Evolutionary conservation across 2,113 vertebrate genomes (phyloP).

Genomic region (Marmota flaviventris): DNA sequence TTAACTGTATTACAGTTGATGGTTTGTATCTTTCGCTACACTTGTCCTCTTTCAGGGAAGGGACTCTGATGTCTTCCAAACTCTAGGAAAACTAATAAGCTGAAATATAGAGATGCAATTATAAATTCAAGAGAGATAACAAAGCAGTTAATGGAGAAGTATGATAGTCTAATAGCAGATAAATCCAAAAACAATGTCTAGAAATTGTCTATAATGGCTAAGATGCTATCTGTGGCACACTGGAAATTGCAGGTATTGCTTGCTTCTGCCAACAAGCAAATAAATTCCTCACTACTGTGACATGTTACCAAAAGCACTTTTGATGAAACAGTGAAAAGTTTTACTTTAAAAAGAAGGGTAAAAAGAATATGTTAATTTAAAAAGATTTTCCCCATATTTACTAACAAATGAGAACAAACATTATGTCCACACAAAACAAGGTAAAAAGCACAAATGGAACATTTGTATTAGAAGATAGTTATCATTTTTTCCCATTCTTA

Average conservation of each 20-base stretch:
- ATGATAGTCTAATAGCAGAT: not conserved
- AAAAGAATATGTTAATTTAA: conserved; percentile 46
- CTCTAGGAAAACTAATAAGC: not conserved
- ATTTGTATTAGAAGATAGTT: conserved; percentile 36
- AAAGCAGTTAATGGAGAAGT: not conserved
- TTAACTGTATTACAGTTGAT: not conserved
- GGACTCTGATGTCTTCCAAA: not conserved
- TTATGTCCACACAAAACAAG: conserved; percentile 26
- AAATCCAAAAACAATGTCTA: not conserved
- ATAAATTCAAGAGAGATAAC: not conserved
- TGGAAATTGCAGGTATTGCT: not conserved
- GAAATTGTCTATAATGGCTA: not conserved
- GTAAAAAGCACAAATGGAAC: conserved; percentile 16
- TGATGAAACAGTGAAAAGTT: conserved; percentile 28
- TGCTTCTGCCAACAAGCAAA: not conserved
- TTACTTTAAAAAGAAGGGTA: not conserved
- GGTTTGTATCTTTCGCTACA: conserved; percentile 4
- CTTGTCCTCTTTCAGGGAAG: conserved; percentile 1
- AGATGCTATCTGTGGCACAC: not conserved
- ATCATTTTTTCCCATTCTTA: conserved; percentile 83
- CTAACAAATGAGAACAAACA: conserved; percentile 8
- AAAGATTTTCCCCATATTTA: not conserved
- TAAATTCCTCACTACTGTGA: conserved; percentile 3
- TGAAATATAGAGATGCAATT: not conserved
- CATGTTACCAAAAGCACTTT: not conserved